Evolutionary conservation across 2,888 invertebrate species (phyloP), one percentile per base, ranked within the genome.

Genomic region (Dolichomitus sp.): DNA sequence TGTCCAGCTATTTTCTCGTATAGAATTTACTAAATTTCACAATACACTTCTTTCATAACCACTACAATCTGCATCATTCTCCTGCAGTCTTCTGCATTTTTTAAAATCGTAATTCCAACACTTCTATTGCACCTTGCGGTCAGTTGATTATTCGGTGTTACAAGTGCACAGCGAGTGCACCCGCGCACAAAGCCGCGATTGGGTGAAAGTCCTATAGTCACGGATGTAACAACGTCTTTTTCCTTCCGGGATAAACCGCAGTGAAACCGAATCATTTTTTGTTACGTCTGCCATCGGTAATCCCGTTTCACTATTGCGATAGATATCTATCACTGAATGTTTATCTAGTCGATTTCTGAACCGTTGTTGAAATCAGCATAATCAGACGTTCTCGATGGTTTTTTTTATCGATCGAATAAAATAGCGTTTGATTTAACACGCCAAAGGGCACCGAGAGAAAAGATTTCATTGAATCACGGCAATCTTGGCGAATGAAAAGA

Each of bases 151-250:
- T 81, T 81, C 57, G 63, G 61, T 33, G 40, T 57, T 74, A 78
- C 78, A 57, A 68, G 72, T 73, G 48, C 52, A 48, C 61, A 69
- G 42, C 23, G 59, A 78, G 23, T 50, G 52, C 40, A 73, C 52
- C 19, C 52, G n/a, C 66, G 42, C 54, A 61, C 61, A 33, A 70
- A 50, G 75, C 54, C 48, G 48, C 33, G 76, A 70, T 82, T 82
- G 69, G 78, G 81, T 82, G 81, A 82, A 82, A 82, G 81, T 82
- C 11, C 23, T 27, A 73, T 54, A 73, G 69, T 82, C 48, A 69
- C 74, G 78, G 74, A 78, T 78, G 61, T 57, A 75, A 54, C 54
- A 69, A 37, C 52, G 69, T 74, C 74, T 45, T 78, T 74, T 78
- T 73, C 59, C 76, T 80, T 82, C 78, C 78, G 73, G 69, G 48